Base-by-base conservation (phyloP, 2,113 vertebrate species). In the Marmota flaviventris region DNA sequence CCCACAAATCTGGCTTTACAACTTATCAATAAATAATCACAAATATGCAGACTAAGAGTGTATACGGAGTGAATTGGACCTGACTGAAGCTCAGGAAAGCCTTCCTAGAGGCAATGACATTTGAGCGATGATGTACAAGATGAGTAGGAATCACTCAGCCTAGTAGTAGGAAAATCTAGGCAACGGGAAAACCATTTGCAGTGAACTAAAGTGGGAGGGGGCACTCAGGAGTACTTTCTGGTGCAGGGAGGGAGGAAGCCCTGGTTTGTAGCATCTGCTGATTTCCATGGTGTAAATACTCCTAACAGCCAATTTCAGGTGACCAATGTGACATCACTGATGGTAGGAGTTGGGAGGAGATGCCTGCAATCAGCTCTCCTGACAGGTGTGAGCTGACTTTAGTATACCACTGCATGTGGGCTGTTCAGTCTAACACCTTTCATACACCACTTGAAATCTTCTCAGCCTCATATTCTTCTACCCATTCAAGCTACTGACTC, bases 21-120 rank as follows among this genome's bases (percentile, higher is more conserved):
- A 45, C 25, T 85, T 67, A 79, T 51, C 34, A 75, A 63, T 73
- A 77, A n/a, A 72, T 91, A 65, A 45, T 88, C 56, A 95, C 25
- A 48, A 45, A 48, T 39, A 45, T 88, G 25, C 7, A 87, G 18
- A 76, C 42, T 39, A 69, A 78, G 53, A 78, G 53, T 65, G 24
- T n/a, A 20, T 20, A 29, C 45, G 11, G 83, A 10, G 6, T 70
- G 77, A 91, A 56, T 78, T 82, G 70, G 42, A 95, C 18, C 10
- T 56, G 29, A 3, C 32, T 58, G 4, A 42, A 34, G 53, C 29
- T 70, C 81, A 56, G 82, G 42, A 56, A 27, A 65, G 17, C 6
- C 3, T 65, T 93, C 18, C 29, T 24, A 45, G n/a, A 73, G 17
- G 91, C 73, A 93, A 63, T 73, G 37, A 76, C 20, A 53, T 75